Evolutionary conservation across 1,140 invertebrate species (phyloP).

Genomic region (Parapsyche elsis): DNA sequence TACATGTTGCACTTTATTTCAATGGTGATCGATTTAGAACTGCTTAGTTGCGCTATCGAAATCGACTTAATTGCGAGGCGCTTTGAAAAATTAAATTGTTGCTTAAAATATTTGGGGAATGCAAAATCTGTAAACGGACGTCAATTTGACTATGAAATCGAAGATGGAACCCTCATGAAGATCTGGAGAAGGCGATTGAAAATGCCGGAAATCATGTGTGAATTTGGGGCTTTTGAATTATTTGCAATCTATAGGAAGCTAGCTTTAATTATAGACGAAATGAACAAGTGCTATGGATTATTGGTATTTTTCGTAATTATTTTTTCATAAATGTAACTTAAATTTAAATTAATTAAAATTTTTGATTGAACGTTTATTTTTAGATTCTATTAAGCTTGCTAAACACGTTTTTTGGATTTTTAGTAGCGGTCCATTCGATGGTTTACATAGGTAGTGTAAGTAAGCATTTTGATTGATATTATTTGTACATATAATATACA

Average conservation of each 20-base stretch:
- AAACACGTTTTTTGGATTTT: slow-evolving; percentile 22
- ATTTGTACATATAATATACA: too few species aligned
- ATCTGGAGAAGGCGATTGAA: slow-evolving; percentile 1
- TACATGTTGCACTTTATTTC: background rate
- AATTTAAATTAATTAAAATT: background rate
- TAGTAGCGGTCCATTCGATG: background rate
- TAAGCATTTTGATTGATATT: too few species aligned
- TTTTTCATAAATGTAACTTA: background rate
- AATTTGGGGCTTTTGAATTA: background rate
- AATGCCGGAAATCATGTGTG: background rate
- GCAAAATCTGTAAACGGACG: background rate
- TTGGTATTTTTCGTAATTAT: background rate
- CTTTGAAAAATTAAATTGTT: slow-evolving; percentile 10
- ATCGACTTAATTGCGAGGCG: slow-evolving; percentile 1
- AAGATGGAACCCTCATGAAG: slow-evolving; percentile 7
- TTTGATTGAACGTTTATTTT: background rate
- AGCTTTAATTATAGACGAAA: background rate
- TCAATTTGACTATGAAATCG: background rate
- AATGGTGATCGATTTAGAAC: slow-evolving; percentile 5
- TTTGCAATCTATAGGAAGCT: slow-evolving; percentile 16
- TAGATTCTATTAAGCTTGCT: background rate
- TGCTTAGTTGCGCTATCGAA: background rate
- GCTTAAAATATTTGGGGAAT: background rate
- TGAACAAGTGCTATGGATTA: slow-evolving; percentile 10
- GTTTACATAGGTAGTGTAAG: background rate